Evolutionary conservation across 2,113 vertebrate species (phyloP), one percentile per base, ranked within the genome.

Genomic region (Amblyornis subalaris): DNA sequence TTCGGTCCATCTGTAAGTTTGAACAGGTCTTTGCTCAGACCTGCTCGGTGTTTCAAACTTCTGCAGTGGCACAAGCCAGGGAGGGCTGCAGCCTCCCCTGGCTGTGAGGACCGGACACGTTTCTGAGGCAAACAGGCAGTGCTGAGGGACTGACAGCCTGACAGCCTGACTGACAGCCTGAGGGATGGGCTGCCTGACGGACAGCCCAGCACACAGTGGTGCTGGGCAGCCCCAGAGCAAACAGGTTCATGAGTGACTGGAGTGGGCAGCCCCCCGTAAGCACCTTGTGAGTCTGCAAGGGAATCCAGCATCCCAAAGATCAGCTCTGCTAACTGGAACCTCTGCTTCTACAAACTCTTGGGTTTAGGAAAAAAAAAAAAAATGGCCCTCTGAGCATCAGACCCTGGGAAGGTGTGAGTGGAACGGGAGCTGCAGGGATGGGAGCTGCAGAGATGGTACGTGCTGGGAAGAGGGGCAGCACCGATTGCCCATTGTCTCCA

Each of bases 171-270:
- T 15, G 72, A 75, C 38, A 26, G 67, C 20, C 14, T 15, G 60
- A 57, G 36, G 20, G 78, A 60, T 23, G n/a, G 67, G 51, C 57
- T 54, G 73, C n/a, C 69, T 28, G 62, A 36, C 67, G 15, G 58
- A 40, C 40, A n/a, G 80, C 23, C 14, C 14, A 64, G 24, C 31
- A 51, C 47, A 53, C 51, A n/a, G 50, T 67, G 57, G 82, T 55
- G 83, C 82, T 89, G 60, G 57, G 65, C 76, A 74, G 66, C 64
- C 86, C 66, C 84, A 80, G 53, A 85, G 57, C 31, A 35, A 74
- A 33, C 44, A 67, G 71, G 47, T 65, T 70, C 31, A 1, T 11
- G 51, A 78, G 73, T 40, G 42, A 76, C n/a, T 24, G 79, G 70
- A 45, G 40, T 2, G 6, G 75, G 65, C n/a, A 44, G 14, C 20